Evolutionary conservation across 2,113 vertebrate genomes (phyloP), one percentile per base, ranked within the genome.

Genomic region (Herpetotheres cachinnans): DNA sequence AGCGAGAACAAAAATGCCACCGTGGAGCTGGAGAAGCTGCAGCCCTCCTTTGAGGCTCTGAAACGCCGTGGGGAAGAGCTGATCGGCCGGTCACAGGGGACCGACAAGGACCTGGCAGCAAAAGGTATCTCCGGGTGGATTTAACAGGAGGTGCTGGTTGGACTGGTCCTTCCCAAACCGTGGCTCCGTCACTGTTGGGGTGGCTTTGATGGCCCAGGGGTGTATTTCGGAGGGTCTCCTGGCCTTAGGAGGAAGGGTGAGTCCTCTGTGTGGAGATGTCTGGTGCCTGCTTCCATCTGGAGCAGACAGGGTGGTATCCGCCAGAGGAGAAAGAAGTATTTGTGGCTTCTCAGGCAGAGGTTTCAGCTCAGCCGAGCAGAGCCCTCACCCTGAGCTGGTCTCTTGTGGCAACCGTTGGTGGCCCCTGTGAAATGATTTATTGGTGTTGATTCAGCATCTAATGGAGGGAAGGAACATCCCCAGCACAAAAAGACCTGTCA

Each of bases 21-120:
- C 0, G 95, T 99, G 98, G 99, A 99, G 97, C 98, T 99, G 95
- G 99, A 99, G 97, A 99, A 99, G 83, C 99, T 99, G 95, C 98
- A 99, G 96, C 99, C 99, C 0, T 99, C 99, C 90, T 99, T 99
- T 44, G 99, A 99, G 32, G 99, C 99, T 7, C 98, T 99, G 49
- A 99, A 98, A 50, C 97, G 97, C 95, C 99, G 99, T 0, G 99
- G 99, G 40, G 99, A 99, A 19, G 99, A 99, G 94, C 99, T 99
- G 44, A 99, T 99, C 40, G 93, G 98, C 21, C 97, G 99, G 5
- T 99, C 99, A 2, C 98, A 98, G 90, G 98, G 98, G 17, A 97
- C 99, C 1, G 99, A 99, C 59, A 98, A 99, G 82, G 99, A 99
- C 91, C 98, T 99, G 47, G 99, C 99, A 15, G 99, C 99, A 40